Conservation (phyloP, 2,888 invertebrate genomes). For the Drosophila sordidula region DNA sequence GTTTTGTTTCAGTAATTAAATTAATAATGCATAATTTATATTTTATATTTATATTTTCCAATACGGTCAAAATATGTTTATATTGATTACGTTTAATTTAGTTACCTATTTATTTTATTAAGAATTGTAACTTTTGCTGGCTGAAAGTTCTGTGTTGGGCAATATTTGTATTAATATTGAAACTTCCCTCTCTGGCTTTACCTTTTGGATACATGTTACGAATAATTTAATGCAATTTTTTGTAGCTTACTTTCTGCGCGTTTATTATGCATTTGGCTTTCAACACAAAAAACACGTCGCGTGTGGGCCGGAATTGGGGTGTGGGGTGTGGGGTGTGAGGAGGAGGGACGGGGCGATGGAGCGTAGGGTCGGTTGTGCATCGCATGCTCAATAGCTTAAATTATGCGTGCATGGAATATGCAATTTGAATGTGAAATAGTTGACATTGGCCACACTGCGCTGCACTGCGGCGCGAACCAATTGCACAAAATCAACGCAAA, state of each 20-base stretch:
- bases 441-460: constrained; percentile 39
- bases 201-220: background rate
- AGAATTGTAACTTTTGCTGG: background rate
- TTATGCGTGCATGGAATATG: constrained; percentile 71
- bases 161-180: background rate
- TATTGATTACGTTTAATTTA: too few species aligned
- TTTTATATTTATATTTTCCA: too few species aligned
- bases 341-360: too few species aligned
- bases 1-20: too few species aligned
- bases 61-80: too few species aligned
- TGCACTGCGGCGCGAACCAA: constrained; percentile 32
- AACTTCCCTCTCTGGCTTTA: too few species aligned
- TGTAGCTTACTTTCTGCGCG: background rate
- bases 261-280: constrained; percentile 16
- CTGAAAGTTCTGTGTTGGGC: background rate
- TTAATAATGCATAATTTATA: too few species aligned
- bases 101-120: too few species aligned
- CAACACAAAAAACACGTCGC: constrained; percentile 2
- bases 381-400: constrained; percentile 59
- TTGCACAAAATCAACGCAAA: constrained; percentile 67
- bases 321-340: background rate
- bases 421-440: constrained; percentile 67
- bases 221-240: constrained; percentile 3
- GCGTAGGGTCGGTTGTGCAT: background rate
- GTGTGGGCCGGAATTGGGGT: background rate